Evolutionary conservation across 2,113 vertebrate genomes (phyloP), one percentile per base, ranked within the genome.

Genomic region (Suncus etruscus): DNA sequence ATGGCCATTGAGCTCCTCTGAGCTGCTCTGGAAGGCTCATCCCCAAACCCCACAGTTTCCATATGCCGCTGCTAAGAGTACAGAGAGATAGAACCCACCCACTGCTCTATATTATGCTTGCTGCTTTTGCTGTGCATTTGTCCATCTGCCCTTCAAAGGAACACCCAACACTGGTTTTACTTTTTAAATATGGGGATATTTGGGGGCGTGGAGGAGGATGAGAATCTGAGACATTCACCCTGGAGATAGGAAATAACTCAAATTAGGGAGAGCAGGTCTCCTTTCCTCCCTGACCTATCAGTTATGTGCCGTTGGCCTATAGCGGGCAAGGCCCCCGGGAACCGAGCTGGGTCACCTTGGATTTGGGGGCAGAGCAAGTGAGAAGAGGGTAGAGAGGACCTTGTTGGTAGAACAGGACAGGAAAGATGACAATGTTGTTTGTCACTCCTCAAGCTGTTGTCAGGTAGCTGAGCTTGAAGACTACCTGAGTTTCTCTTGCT

Each of bases 161-260:
- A 45, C 12, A 18, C 50, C 51, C 75, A 18, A 45, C 24, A 2
- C n/a, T 22, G 18, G 10, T n/a, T 73, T 87, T 29, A 47, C 25
- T 73, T 69, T 63, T 90, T 83, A 4, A 48, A 69, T 63, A 48
- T 39, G n/a, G 27, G 27, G 91, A 27, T 82, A 61, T 82, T 48
- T 24, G 29, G 73, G 16, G 31, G 3, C 39, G 10, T 24, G 50
- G 39, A 39, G 51, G 39, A 45, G 75, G 39, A 25, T 68, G 66
- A 79, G 31, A 66, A 47, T 1, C 47, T 25, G 2, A 27, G 20
- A 29, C 31, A 39, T 54, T 39, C 2, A 2, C n/a, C 75, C 20
- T 9, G 2, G 58, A 20, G 14, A 8, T n/a, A 1, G 25, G 50
- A 84, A 85, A 20, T 25, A 20, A 68, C 39, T 48, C 45, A 39